phyloP scores from a whole-genome alignment of 2,797 vertebrate genomes.

The Melanotaenia parkinsoni region DNA sequence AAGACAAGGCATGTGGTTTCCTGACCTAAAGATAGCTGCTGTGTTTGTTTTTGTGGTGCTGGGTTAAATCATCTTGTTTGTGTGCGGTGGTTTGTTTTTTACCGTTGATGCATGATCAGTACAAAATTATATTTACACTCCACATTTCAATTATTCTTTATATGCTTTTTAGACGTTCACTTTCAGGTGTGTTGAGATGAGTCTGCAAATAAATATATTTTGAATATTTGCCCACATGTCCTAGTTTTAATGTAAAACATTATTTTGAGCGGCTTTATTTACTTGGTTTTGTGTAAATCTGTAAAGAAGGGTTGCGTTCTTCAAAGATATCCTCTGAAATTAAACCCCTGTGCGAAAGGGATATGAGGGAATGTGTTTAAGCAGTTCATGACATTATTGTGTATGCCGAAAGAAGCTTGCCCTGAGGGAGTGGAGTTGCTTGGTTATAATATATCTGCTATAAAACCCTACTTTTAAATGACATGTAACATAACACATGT shows the following conservation, averaged over 20 bases:
- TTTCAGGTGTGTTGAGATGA: background rate
- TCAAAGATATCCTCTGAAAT: background rate
- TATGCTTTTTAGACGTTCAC: background rate
- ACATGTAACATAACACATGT: too few relatives aligned
- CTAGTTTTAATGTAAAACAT: constrained; percentile 37
- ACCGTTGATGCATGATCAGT: background rate
- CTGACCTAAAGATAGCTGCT: constrained; percentile 31
- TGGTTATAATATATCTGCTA: constrained; percentile 19
- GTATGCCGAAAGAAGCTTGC: constrained; percentile 31
- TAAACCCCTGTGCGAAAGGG: background rate
- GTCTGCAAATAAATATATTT: background rate
- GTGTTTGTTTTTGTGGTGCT: background rate
- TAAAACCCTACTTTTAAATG: constrained; percentile 42
- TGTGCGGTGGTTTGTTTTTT: background rate
- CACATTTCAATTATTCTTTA: background rate
- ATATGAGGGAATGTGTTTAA: constrained; percentile 26
- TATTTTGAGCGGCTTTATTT: constrained; percentile 28
- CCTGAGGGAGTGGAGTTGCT: constrained; percentile 43
- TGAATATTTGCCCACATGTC: background rate
- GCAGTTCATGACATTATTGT: constrained; percentile 26
- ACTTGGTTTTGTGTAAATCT: constrained; percentile 19
- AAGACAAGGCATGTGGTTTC: background rate
- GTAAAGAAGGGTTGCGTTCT: background rate
- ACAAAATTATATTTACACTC: background rate
- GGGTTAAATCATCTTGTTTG: too few relatives aligned